Evolutionary conservation across 2,113 vertebrate genomes (phyloP).

Genomic region (Ceyx margarethae): DNA sequence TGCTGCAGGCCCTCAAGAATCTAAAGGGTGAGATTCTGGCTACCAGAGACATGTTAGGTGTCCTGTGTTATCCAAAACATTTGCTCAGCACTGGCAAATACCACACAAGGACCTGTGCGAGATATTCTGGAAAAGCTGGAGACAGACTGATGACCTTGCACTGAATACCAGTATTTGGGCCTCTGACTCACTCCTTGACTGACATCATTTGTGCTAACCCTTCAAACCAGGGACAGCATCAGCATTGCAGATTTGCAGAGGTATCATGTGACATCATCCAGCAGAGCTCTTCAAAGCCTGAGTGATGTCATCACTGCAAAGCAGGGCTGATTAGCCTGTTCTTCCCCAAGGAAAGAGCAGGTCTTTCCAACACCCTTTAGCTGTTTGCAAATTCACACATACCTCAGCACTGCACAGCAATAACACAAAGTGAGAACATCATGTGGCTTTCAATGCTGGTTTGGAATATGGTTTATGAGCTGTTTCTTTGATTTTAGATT

Average conservation of each 20-base stretch:
- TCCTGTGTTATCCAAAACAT: background rate
- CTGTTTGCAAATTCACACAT: background rate
- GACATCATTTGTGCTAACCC: background rate
- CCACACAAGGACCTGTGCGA: background rate
- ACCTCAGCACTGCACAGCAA: background rate
- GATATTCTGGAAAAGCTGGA: background rate
- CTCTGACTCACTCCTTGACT: slow-evolving; percentile 10
- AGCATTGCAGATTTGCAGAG: slow-evolving; percentile 26
- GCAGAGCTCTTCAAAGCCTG: background rate
- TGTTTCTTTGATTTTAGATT: background rate
- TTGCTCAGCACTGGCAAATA: background rate
- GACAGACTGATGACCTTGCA: background rate
- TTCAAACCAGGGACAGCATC: background rate
- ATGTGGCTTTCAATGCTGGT: background rate
- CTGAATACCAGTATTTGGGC: background rate
- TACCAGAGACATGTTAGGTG: background rate
- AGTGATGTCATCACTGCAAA: slow-evolving; percentile 10
- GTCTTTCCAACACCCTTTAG: background rate
- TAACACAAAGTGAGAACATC: background rate
- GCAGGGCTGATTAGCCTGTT: background rate
- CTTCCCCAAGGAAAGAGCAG: background rate
- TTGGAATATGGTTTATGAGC: background rate
- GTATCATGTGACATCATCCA: background rate
- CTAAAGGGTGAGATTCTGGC: background rate
- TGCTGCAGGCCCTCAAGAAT: background rate